phyloP scores from a whole-genome alignment of 2,797 vertebrate species.

The Xenopus petersii region DNA sequence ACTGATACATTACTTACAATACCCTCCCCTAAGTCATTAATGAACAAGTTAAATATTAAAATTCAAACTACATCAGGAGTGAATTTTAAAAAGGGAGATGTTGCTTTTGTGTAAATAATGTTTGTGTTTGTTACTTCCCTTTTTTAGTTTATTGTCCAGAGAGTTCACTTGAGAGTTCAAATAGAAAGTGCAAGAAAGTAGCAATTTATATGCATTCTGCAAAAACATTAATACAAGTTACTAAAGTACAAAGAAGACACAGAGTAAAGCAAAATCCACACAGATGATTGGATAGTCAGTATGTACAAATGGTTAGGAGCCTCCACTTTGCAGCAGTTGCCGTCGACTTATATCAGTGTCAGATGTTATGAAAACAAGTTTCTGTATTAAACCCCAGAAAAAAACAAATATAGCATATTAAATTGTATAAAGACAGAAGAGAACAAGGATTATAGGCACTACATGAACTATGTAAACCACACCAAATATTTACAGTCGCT shows the following conservation, averaged over 20 bases:
- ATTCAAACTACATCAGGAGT: no score
- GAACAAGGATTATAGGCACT: not conserved
- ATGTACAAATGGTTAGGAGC: slow-evolving; percentile 23
- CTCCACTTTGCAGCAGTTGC: slow-evolving; percentile 28
- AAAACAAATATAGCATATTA: not conserved
- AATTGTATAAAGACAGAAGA: not conserved
- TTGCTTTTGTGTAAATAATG: no score
- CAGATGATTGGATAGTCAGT: slow-evolving; percentile 6
- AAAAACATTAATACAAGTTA: slow-evolving; percentile 34
- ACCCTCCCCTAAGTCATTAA: no score
- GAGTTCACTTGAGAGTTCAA: no score
- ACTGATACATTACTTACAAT: no score
- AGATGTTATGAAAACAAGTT: not conserved
- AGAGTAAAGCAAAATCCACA: slow-evolving; percentile 10
- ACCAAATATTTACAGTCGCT: not conserved
- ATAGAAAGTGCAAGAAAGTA: no score
- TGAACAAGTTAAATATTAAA: no score
- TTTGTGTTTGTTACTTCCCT: no score
- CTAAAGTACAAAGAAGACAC: slow-evolving; percentile 25
- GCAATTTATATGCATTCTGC: slow-evolving; percentile 7
- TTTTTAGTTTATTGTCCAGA: no score
- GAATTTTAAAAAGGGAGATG: no score
- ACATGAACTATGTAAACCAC: not conserved
- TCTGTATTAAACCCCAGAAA: slow-evolving; percentile 26
- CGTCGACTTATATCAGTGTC: not conserved